These are phyloP conservation scores for Bovichtus variegatus DNA, from an alignment of 2,797 vertebrate genomes.

Conservation along the genomic window DNA sequence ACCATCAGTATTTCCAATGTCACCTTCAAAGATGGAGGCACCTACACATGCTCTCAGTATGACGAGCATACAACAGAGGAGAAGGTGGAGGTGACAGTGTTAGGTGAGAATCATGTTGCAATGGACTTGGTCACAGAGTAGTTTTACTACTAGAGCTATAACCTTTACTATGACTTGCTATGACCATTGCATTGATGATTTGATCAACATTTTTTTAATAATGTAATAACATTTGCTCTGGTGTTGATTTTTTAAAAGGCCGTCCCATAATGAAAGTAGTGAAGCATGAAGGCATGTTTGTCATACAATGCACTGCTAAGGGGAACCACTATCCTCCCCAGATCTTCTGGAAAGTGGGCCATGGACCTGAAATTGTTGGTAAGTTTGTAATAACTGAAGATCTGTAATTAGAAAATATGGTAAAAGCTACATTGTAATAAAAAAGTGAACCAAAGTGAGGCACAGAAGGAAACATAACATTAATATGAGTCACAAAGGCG, in stretches of 20 bases:
- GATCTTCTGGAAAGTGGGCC: slow-evolving; percentile 76
- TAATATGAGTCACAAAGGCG: neutral
- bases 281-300: slow-evolving; percentile 37
- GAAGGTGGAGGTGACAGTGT: slow-evolving; percentile 76
- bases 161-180: neutral
- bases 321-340: slow-evolving; percentile 63
- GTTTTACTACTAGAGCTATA: neutral
- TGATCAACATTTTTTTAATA: neutral
- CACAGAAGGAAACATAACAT: neutral
- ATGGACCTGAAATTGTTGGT: slow-evolving; percentile 75
- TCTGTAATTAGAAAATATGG: neutral
- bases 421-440: neutral
- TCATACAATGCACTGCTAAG: slow-evolving; percentile 75
- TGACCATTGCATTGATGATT: neutral
- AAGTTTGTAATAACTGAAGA: slow-evolving; percentile 34
- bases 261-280: slow-evolving; percentile 60
- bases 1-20: slow-evolving; percentile 71
- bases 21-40: slow-evolving; percentile 80
- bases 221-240: slow-evolving; percentile 2
- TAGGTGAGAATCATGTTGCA: slow-evolving; percentile 68
- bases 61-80: neutral
- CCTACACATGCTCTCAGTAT: slow-evolving; percentile 78
- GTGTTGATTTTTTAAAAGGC: slow-evolving; percentile 62
- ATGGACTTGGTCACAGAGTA: neutral
- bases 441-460: neutral